These are phyloP conservation scores for Carabus problematicus DNA, from an alignment of 2,888 invertebrate genomes.

Conservation along the genomic window DNA sequence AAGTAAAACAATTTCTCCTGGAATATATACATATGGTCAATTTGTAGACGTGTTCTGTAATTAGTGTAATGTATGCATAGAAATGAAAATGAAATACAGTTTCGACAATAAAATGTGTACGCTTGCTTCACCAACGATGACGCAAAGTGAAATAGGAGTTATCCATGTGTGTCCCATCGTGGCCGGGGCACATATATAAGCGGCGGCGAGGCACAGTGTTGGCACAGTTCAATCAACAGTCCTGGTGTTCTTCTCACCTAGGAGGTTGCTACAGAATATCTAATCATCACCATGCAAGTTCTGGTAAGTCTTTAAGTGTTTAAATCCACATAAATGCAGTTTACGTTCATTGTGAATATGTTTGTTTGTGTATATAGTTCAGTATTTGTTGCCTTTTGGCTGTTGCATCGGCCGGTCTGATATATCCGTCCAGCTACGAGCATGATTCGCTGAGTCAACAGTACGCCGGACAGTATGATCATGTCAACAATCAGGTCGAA, in stretches of 20 bases:
- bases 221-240: conserved; percentile 15
- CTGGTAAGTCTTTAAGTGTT: conserved; percentile 15
- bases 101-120: too few relatives aligned
- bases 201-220: too few relatives aligned
- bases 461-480: background rate
- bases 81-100: too few relatives aligned
- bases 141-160: too few relatives aligned
- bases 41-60: too few relatives aligned
- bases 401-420: background rate
- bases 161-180: too few relatives aligned
- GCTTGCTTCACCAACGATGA: too few relatives aligned
- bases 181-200: too few relatives aligned
- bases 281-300: conserved; percentile 12
- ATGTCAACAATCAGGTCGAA: conserved; percentile 20
- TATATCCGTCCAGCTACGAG: background rate
- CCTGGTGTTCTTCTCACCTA: conserved; percentile 28
- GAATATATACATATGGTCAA: too few relatives aligned
- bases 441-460: conserved; percentile 8
- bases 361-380: background rate
- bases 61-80: too few relatives aligned
- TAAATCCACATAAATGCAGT: background rate
- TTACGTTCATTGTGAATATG: background rate
- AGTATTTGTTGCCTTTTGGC: background rate
- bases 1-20: too few relatives aligned
- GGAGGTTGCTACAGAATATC: conserved; percentile 20